phyloP scores from a whole-genome alignment of 2,797 vertebrate genomes.

The Xenops minutus region DNA sequence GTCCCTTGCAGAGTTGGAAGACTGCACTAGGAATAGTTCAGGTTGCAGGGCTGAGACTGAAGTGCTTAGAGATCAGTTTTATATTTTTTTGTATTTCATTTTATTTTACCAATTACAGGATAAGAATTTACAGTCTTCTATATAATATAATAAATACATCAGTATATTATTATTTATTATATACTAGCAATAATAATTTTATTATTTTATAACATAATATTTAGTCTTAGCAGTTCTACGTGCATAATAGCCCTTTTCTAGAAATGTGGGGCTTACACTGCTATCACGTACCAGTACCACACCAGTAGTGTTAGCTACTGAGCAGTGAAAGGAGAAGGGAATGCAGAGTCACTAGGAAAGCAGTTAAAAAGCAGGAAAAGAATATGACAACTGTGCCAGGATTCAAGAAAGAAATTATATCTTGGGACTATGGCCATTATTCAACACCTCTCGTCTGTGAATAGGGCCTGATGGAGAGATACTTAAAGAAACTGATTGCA shows the following conservation, averaged over 20 bases:
- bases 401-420: not conserved
- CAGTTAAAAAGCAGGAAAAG: not conserved
- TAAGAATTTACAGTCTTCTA: not conserved
- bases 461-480: not conserved
- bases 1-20: not conserved
- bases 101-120: not conserved
- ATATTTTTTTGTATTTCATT: not conserved
- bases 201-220: not conserved
- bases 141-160: too few relatives aligned
- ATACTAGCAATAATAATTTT: not conserved
- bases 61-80: not conserved
- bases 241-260: not conserved
- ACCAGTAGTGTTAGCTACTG: not conserved
- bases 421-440: not conserved
- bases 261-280: not conserved
- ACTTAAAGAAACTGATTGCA: not conserved
- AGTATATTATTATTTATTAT: not conserved
- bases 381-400: not conserved
- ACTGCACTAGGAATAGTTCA: not conserved
- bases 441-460: not conserved
- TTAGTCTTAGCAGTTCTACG: not conserved
- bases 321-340: not conserved
- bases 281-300: fast-evolving
- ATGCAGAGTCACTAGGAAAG: not conserved
- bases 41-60: not conserved